These are phyloP conservation scores for Clarias pachynema DNA, from an alignment of 2,797 vertebrate species.

Conservation along the genomic window DNA sequence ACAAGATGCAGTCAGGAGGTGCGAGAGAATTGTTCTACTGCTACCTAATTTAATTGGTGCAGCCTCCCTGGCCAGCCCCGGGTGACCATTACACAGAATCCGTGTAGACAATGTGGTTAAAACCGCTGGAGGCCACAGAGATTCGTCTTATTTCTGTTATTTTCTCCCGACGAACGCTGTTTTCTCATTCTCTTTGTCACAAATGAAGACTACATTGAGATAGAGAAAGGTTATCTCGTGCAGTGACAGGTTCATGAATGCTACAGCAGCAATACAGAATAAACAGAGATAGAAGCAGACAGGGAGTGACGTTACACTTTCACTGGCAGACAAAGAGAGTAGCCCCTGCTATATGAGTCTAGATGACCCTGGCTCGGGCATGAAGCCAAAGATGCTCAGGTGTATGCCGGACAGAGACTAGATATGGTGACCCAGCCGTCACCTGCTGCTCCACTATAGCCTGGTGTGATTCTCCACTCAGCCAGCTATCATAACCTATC, in stretches of 20 bases:
- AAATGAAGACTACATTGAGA: conserved; percentile 39
- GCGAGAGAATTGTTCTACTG: conserved; percentile 54
- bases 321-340: neutral
- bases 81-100: conserved; percentile 77
- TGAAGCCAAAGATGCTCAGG: conserved; percentile 25
- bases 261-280: conserved; percentile 15
- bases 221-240: conserved; percentile 36
- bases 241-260: conserved; percentile 39
- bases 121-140: conserved; percentile 65
- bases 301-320: conserved; percentile 10
- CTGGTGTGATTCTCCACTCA: conserved; percentile 36
- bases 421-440: conserved; percentile 38
- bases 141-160: conserved; percentile 44
- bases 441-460: conserved; percentile 34
- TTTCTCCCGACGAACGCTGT: conserved; percentile 24
- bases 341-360: conserved; percentile 22
- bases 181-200: conserved; percentile 44
- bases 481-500: conserved; percentile 45
- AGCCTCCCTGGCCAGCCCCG: conserved; percentile 76
- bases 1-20: conserved; percentile 55
- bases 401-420: conserved; percentile 25
- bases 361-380: conserved; percentile 4
- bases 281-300: conserved; percentile 30
- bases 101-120: conserved; percentile 74
- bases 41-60: conserved; percentile 81